These are phyloP conservation scores for Drosophila saltans DNA, from an alignment of 1,140 invertebrate species.

Conservation along the genomic window DNA sequence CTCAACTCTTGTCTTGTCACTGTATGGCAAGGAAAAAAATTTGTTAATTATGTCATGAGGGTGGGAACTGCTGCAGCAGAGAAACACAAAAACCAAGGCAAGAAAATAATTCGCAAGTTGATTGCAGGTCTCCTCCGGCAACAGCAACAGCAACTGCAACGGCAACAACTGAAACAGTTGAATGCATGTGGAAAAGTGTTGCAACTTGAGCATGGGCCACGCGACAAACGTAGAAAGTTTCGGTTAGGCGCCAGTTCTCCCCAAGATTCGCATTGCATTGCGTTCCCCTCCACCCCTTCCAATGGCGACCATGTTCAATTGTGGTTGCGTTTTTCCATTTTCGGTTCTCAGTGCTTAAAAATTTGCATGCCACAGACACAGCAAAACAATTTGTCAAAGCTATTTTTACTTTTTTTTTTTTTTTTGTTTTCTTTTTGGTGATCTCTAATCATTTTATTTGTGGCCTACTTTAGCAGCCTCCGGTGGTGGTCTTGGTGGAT, in stretches of 20 bases:
- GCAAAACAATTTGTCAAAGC: constrained; percentile 66
- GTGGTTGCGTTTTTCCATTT: constrained; percentile 64
- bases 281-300: constrained; percentile 18
- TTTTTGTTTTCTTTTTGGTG: constrained; percentile 10
- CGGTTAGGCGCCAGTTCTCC: constrained; percentile 54
- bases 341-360: constrained; percentile 66
- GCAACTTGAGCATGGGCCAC: constrained; percentile 65
- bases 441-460: constrained; percentile 38
- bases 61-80: constrained; percentile 66
- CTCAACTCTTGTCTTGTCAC: constrained; percentile 45
- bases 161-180: constrained; percentile 33
- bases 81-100: constrained; percentile 21
- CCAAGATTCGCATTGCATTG: constrained; percentile 46
- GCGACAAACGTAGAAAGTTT: constrained; percentile 79
- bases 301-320: constrained; percentile 55
- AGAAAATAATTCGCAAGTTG: constrained; percentile 64
- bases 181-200: constrained; percentile 78
- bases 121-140: constrained; percentile 42
- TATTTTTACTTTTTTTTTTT: constrained; percentile 36
- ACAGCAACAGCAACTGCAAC: neutral
- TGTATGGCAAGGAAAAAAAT: constrained; percentile 45
- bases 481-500: constrained; percentile 37
- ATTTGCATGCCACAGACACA: constrained; percentile 69
- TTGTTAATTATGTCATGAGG: constrained; percentile 83
- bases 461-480: constrained; percentile 56